Percentiles rank a stretch among this genome's conserved stretches.
Evolutionary conservation across 2,888 invertebrate genomes (phyloP).

Genomic region (Agrochola macilenta): DNA sequence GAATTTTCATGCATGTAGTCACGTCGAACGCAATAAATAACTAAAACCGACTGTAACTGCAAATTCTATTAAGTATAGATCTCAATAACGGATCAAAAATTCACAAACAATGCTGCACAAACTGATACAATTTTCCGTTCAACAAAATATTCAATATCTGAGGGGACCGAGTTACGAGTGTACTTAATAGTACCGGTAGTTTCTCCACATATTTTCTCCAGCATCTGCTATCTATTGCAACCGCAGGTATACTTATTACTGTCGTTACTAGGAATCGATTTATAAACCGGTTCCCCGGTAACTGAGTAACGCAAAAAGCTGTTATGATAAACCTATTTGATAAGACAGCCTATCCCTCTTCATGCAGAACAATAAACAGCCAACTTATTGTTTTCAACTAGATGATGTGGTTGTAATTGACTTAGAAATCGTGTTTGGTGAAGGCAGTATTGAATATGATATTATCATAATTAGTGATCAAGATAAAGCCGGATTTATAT

Average conservation of each 20-base stretch:
- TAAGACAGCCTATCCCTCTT: not conserved
- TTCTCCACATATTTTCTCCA: conserved; percentile 36
- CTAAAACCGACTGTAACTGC: conserved; percentile 14
- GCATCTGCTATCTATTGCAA: conserved; percentile 48
- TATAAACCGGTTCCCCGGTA: conserved; percentile 34
- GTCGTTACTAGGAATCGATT: conserved; percentile 41
- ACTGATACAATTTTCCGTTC: conserved; percentile 49
- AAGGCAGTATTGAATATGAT: not conserved
- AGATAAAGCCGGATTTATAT: not conserved
- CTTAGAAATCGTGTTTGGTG: not conserved
- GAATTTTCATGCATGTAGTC: not conserved
- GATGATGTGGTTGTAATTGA: too few species aligned
- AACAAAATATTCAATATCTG: conserved; percentile 52
- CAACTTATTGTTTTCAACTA: not conserved
- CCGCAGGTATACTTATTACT: conserved; percentile 47
- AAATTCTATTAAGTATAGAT: conserved; percentile 37
- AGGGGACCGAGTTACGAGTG: conserved; percentile 27
- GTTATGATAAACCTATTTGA: conserved; percentile 27
- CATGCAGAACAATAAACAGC: not conserved
- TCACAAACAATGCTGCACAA: conserved; percentile 44
- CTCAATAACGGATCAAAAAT: conserved; percentile 37
- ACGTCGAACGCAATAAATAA: conserved; percentile 19
- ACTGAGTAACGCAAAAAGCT: conserved; percentile 5
- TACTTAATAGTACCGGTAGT: conserved; percentile 3
- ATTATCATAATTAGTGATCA: not conserved